Conservation (phyloP, 2,113 vertebrate genomes). For the Sinocyclocheilus anophthalmus region DNA sequence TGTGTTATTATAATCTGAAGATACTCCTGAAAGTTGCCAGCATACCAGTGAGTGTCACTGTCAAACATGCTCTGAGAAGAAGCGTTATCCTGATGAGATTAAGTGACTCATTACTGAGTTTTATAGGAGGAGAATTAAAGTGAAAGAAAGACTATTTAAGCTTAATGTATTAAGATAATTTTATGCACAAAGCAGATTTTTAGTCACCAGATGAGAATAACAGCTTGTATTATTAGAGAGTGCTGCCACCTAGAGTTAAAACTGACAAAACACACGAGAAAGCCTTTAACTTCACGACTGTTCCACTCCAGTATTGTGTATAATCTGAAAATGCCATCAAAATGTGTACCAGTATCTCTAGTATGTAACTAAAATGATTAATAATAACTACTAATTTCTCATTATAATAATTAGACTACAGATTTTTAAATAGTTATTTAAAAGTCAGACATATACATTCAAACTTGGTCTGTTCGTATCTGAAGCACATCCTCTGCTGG, state of each 20-base stretch:
- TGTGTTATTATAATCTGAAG: background rate
- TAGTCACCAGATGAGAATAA: background rate
- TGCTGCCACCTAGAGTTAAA: constrained; percentile 28
- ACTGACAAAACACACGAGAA: background rate
- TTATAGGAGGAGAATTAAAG: background rate
- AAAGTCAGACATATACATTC: no score
- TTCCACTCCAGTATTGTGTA: background rate
- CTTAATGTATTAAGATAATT: background rate
- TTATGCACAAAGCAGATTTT: background rate
- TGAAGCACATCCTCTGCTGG: no score
- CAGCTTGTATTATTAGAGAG: background rate
- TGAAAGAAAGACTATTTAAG: background rate
- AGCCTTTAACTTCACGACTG: background rate
- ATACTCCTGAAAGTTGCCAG: background rate
- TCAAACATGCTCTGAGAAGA: constrained; percentile 17
- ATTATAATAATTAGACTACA: no score
- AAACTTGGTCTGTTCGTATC: no score
- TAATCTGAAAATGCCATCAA: background rate
- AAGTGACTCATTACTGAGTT: background rate
- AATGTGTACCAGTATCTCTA: background rate
- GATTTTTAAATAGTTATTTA: no score
- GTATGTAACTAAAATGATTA: no score
- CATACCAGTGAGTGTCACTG: background rate
- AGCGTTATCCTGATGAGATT: background rate
- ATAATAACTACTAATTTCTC: no score